Base-by-base conservation (phyloP, 2,888 invertebrate genomes). In the Gandaritis pyraliata region DNA sequence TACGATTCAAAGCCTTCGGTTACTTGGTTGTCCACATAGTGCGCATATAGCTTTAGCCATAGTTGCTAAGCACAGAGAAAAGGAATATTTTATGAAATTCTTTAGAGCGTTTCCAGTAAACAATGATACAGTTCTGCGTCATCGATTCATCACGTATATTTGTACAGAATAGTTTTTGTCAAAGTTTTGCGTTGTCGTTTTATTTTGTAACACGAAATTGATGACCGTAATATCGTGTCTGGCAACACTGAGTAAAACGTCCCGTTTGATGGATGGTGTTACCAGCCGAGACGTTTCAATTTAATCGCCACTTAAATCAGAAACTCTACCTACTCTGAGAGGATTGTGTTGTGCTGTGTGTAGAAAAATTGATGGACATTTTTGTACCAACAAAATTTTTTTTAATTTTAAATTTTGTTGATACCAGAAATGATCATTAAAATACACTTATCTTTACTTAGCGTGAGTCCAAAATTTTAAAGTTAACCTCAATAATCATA, bases 101-200 rank as follows among this genome's bases (percentile, higher is more conserved):
- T 33, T 10, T 2, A 38, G 12, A 53, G 29, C 57, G 33, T 66
- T 70, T 77, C 73, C 56, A 73, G 70, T 30, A 55, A 49, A 52
- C 46, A 47, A 41, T 53, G 62, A 50, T 49, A 43, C 16, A 69
- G 59, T 48, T 76, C 70, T 43, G 45, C 52, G 72, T 59, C 58
- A 58, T 66, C 77, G 73, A 82, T 83, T 77, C 76, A 76, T 81
- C 78, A 78, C 74, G 65, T 70, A 70, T 80, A 77, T 80, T 80
- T 78, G 74, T 77, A 77, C 77, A 77, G 58, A 82, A 80, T 78
- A 75, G 79, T 83, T 77, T 81, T 82, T 81, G 77, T 78, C 71
- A 72, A 72, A 74, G 64, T 71, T 75, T 73, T 73, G 74, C 73
- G 75, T 73, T 74, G 78, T 74, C 70, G 72, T 80, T 80, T 77